Conservation (phyloP, 2,113 vertebrate genomes). For the Caranx ignobilis region DNA sequence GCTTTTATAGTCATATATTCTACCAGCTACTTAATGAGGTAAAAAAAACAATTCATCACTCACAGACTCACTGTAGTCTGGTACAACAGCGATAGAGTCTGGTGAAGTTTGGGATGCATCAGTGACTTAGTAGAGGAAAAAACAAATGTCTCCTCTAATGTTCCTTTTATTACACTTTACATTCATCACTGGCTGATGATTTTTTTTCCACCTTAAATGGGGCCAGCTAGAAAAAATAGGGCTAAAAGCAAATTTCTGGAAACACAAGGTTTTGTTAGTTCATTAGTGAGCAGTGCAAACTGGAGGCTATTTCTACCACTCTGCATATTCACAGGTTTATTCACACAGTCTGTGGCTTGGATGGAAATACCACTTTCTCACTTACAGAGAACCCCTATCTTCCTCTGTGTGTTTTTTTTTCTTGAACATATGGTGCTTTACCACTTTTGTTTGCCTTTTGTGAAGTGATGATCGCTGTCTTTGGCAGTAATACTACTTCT, state of each 20-base stretch:
- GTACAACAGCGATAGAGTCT: not conserved
- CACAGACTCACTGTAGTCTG: not conserved
- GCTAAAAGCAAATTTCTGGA: slow-evolving; percentile 2
- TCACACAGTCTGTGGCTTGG: not conserved
- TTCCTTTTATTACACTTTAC: not conserved
- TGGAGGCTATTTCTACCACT: not conserved
- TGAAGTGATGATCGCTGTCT: not conserved
- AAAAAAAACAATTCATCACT: slow-evolving; percentile 2
- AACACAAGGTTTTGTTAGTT: slow-evolving; percentile 2
- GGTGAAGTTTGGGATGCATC: not conserved
- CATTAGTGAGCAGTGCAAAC: slow-evolving; percentile 7
- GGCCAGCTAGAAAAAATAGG: not conserved
- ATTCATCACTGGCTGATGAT: not conserved
- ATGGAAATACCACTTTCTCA: slow-evolving; percentile 13
- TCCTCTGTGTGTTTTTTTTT: not conserved
- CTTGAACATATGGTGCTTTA: not conserved
- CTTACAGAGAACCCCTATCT: not conserved
- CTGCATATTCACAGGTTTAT: slow-evolving; percentile 9
- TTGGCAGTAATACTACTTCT: not conserved
- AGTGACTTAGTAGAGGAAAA: not conserved
- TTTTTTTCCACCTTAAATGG: not conserved
- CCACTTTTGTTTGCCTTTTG: not conserved
- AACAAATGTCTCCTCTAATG: not conserved
- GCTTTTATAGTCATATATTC: slow-evolving; percentile 23
- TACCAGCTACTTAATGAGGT: slow-evolving; percentile 10